A percentile compares a stretch with the other conserved stretches of the same genome.
phyloP scores from a whole-genome alignment of 2,797 vertebrate genomes.

The Onychomys leucogaster region DNA sequence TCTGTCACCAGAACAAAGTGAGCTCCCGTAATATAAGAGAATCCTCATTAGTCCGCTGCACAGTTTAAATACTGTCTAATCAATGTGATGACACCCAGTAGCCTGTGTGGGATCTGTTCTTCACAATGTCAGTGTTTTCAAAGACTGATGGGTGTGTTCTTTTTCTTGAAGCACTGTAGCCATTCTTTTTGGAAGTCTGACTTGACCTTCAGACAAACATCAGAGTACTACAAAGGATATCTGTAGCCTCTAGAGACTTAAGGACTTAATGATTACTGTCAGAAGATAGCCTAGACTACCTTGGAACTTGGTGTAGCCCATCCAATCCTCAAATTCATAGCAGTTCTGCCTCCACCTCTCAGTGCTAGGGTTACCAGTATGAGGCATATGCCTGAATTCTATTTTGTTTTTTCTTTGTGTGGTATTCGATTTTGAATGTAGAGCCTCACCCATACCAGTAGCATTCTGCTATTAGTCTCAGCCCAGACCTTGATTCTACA shows the following conservation, averaged over 20 bases:
- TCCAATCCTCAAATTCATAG: neutral
- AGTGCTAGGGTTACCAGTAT: neutral
- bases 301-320: neutral
- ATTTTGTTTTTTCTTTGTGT: neutral
- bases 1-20: neutral
- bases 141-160: neutral
- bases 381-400: neutral
- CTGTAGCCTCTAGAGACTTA: neutral
- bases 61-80: slow-evolving; percentile 32
- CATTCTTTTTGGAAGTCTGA: neutral
- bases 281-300: neutral
- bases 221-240: neutral
- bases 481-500: neutral
- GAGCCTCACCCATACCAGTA: neutral
- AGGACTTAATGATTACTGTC: neutral
- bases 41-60: neutral
- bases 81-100: neutral
- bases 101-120: neutral
- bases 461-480: neutral
- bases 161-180: slow-evolving; percentile 11
- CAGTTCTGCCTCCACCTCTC: neutral
- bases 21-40: neutral
- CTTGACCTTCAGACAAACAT: neutral
- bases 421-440: neutral
- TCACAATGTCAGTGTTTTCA: slow-evolving; percentile 36